These are phyloP conservation scores for Nymphalis urticae DNA, from an alignment of 2,888 invertebrate species.

Conservation along the genomic window DNA sequence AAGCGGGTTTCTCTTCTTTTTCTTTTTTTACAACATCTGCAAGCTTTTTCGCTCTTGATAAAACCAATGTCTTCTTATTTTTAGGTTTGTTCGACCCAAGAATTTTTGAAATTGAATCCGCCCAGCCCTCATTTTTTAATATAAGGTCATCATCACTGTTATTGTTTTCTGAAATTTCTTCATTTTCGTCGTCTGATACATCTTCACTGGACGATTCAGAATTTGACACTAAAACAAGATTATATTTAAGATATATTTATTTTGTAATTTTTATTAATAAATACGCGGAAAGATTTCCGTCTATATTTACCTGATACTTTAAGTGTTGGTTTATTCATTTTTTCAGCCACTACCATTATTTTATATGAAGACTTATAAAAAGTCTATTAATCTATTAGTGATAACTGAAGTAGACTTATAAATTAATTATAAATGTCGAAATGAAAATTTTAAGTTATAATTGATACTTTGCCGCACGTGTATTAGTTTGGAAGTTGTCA, in stretches of 20 bases:
- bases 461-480: too few species aligned
- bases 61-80: conserved; percentile 86
- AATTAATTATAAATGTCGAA: too few species aligned
- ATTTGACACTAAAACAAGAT: conserved; percentile 53
- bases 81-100: conserved; percentile 88
- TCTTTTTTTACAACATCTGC: conserved; percentile 75
- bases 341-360: conserved; percentile 58
- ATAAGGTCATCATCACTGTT: conserved; percentile 48
- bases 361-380: conserved; percentile 2
- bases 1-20: conserved; percentile 77
- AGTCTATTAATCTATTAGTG: background rate
- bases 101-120: conserved; percentile 90
- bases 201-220: conserved; percentile 60
- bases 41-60: conserved; percentile 90
- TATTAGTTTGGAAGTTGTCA: too few species aligned
- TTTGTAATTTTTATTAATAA: background rate
- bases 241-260: background rate
- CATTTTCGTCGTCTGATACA: conserved; percentile 43
- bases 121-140: conserved; percentile 88
- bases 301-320: conserved; percentile 46
- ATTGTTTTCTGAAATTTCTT: conserved; percentile 36
- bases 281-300: background rate
- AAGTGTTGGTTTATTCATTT: conserved; percentile 59
- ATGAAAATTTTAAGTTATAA: too few species aligned
- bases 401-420: too few species aligned